These are phyloP conservation scores for Ernsta delagoae DNA, from an alignment of 2,888 invertebrate species.

Conservation along the genomic window DNA sequence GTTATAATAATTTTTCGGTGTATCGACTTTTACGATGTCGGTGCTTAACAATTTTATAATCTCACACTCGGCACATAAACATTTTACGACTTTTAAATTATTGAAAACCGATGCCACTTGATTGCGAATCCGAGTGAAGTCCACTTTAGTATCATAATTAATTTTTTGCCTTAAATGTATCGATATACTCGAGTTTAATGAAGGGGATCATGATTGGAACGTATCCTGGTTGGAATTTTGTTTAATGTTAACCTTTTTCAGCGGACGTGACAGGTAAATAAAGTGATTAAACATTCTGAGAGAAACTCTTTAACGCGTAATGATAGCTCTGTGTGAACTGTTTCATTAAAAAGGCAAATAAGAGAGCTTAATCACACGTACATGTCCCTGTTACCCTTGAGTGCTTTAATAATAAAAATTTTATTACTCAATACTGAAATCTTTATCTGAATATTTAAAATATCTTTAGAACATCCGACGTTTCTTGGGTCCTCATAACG, in stretches of 20 bases:
- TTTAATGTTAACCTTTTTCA: slow-evolving; percentile 65
- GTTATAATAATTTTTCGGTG: slow-evolving; percentile 60
- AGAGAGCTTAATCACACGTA: slow-evolving; percentile 56
- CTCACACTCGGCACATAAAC: slow-evolving; percentile 53
- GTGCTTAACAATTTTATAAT: slow-evolving; percentile 56
- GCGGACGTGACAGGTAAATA: slow-evolving; percentile 64
- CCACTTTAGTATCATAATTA: slow-evolving; percentile 55
- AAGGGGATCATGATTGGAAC: slow-evolving; percentile 55
- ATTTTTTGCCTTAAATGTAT: slow-evolving; percentile 40
- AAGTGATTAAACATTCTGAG: slow-evolving; percentile 70
- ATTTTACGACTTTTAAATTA: slow-evolving; percentile 55
- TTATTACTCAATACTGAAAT: slow-evolving; percentile 56
- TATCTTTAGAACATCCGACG: slow-evolving; percentile 46
- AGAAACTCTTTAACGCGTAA: slow-evolving; percentile 64
- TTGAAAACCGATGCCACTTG: slow-evolving; percentile 48
- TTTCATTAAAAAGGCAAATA: slow-evolving; percentile 71
- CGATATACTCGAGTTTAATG: slow-evolving; percentile 50
- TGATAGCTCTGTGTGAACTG: slow-evolving; percentile 70
- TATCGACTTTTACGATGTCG: slow-evolving; percentile 66
- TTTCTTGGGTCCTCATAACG: slow-evolving; percentile 48
- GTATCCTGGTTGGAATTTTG: slow-evolving; percentile 60
- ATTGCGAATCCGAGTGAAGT: slow-evolving; percentile 53
- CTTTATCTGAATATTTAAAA: slow-evolving; percentile 38
- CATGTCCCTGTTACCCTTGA: slow-evolving; percentile 65
- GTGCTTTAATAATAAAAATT: slow-evolving; percentile 55